Evolutionary conservation across 2,888 invertebrate genomes (phyloP).

Genomic region (Machimus rusticus): DNA sequence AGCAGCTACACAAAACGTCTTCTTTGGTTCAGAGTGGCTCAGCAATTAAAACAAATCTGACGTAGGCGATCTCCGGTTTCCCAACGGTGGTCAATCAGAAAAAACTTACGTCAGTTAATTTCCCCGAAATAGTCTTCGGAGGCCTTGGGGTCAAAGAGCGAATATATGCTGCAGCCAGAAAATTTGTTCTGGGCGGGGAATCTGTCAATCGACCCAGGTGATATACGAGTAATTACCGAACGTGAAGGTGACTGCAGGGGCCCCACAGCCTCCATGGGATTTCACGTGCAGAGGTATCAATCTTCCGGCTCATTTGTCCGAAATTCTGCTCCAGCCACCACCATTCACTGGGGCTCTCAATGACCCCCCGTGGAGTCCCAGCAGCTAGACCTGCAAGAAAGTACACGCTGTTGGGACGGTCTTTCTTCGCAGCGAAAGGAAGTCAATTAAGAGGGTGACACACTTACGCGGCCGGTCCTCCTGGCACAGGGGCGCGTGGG

Average conservation of each 20-base stretch:
- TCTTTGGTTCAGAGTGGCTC: neutral
- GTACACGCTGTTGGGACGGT: neutral
- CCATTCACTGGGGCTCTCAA: neutral
- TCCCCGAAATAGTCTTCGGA: neutral
- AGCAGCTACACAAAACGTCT: neutral
- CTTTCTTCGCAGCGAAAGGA: neutral
- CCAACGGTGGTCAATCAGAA: neutral
- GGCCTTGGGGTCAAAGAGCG: conserved; percentile 3
- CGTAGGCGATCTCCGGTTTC: neutral
- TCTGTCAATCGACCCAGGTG: conserved; percentile 23
- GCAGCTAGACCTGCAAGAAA: conserved; percentile 2
- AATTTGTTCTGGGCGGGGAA: conserved; percentile 29
- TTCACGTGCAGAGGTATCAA: conserved; percentile 3
- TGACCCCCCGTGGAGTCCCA: neutral
- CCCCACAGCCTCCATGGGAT: neutral
- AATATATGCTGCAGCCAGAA: neutral
- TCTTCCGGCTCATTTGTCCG: conserved; percentile 17
- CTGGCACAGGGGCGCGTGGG: neutral
- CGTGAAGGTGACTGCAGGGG: neutral
- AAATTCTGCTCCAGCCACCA: conserved; percentile 7
- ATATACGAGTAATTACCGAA: conserved; percentile 33
- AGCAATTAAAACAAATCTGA: neutral
- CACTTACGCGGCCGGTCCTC: neutral
- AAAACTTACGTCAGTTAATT: neutral
- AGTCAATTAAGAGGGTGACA: conserved; percentile 37